Percentiles rank a stretch among this genome's conserved stretches.
Evolutionary conservation across 2,113 vertebrate genomes (phyloP).

Genomic region (Phoxinus phoxinus): DNA sequence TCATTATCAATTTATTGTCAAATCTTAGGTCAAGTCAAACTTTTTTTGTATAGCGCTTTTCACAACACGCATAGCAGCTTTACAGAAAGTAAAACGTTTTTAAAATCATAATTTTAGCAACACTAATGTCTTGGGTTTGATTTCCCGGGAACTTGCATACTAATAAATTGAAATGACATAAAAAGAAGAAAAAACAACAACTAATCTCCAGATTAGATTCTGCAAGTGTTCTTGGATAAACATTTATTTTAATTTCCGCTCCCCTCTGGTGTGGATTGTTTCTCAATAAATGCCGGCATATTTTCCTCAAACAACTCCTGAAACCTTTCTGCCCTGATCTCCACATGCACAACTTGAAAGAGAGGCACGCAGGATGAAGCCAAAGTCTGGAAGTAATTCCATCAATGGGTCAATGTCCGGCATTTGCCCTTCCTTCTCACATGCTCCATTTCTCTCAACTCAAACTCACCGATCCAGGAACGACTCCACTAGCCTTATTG

Average conservation of each 20-base stretch:
- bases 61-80: neutral
- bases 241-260: conserved; percentile 9
- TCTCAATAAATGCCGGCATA: neutral
- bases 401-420: conserved; percentile 51
- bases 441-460: neutral
- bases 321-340: conserved; percentile 25
- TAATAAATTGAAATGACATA: too few relatives aligned
- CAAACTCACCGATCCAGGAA: conserved; percentile 4
- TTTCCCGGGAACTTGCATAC: too few relatives aligned
- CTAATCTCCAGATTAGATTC: neutral
- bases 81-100: neutral
- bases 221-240: neutral
- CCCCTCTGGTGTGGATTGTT: neutral
- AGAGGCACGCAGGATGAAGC: conserved; percentile 21
- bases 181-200: neutral
- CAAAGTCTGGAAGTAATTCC: conserved; percentile 70
- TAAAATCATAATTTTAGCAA: too few relatives aligned
- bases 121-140: neutral
- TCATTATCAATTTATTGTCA: neutral
- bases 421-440: conserved; percentile 52
- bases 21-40: neutral
- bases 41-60: too few relatives aligned
- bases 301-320: neutral
- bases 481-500: neutral
- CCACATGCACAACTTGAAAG: conserved; percentile 43